Conservation (phyloP, 2,797 vertebrate genomes). For the Hypotaenidia okinawae region DNA sequence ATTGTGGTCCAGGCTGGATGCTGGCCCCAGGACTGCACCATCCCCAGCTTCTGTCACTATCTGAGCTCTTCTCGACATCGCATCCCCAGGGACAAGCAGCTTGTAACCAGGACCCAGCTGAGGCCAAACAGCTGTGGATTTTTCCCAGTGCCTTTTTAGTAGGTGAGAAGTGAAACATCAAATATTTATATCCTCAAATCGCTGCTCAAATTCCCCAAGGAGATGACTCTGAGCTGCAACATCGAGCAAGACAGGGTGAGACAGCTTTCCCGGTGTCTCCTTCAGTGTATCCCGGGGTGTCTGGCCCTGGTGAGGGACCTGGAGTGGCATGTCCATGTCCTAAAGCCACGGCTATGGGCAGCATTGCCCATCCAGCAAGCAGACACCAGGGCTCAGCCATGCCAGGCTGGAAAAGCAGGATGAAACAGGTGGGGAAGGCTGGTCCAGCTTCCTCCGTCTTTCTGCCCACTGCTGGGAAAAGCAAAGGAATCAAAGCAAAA, state of each 20-base stretch:
- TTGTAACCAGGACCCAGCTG: background rate
- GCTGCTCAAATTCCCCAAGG: background rate
- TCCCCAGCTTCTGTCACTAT: background rate
- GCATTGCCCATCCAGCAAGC: background rate
- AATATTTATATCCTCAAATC: conserved; percentile 26
- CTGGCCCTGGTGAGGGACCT: background rate
- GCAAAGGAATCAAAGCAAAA: background rate
- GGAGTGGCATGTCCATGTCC: accelerated
- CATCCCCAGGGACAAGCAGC: background rate
- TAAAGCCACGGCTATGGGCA: accelerated
- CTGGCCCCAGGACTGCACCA: accelerated
- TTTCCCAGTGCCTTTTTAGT: background rate
- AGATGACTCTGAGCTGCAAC: background rate
- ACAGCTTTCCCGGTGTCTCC: accelerated
- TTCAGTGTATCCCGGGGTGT: accelerated
- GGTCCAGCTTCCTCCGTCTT: background rate
- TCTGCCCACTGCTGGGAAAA: background rate
- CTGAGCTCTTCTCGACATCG: background rate
- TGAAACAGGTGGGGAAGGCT: background rate
- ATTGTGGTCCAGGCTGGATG: accelerated
- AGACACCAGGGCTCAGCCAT: background rate
- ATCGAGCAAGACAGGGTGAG: accelerated
- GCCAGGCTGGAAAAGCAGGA: background rate
- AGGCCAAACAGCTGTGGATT: accelerated
- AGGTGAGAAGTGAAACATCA: background rate